Base-by-base conservation (phyloP, 2,888 invertebrate species). In the Imbricaverruca yamaguchii region DNA sequence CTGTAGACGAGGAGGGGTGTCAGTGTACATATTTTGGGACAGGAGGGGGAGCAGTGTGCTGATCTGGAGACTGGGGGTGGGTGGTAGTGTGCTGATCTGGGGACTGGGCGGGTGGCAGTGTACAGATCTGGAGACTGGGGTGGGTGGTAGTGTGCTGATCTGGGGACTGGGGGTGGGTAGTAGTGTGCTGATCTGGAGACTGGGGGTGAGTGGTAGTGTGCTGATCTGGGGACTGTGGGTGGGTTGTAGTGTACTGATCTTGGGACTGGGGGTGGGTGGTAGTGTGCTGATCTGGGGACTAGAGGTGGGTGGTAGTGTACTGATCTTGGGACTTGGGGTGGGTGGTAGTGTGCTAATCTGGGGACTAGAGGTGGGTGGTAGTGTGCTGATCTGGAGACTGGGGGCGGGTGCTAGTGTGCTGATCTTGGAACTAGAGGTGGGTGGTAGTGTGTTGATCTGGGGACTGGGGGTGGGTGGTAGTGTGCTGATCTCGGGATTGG, bases 61-160 rank as follows among this genome's bases (percentile, higher is more conserved):
- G 59, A 59, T 59, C 59, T 59, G 59, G 59, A 77, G 77, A 77
- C 6, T 10, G 39, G 11, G 11, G 18, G 77, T 55, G 23, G 56
- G 77, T 11, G 77, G 11, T 15, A 12, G 23, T 55, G 39, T 39
- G 39, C 39, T 39, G 39, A 39, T 39, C 39, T 39, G 39, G 39
- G 39, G 39, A 39, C 39, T 1, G 39, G 39, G 39, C 1, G n/a
- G n/a, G n/a, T n/a, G n/a, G n/a, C 82, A 96, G 88, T 4, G 90
- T 91, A 56, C 92, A 78, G 74, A 74, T 53, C 74, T 74, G 74
- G 3, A 11, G 55, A 25, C 21, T n/a, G 67, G 8, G 53, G n/a
- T 6, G 21, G 55, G 77, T 53, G 77, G 8, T 12, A 9, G 23
- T 21, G 77, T 39, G n/a, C 12, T 12, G 11, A 23, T 18, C 12